Evolutionary conservation across 1,140 invertebrate genomes (phyloP).

Genomic region (Atta cephalotes): DNA sequence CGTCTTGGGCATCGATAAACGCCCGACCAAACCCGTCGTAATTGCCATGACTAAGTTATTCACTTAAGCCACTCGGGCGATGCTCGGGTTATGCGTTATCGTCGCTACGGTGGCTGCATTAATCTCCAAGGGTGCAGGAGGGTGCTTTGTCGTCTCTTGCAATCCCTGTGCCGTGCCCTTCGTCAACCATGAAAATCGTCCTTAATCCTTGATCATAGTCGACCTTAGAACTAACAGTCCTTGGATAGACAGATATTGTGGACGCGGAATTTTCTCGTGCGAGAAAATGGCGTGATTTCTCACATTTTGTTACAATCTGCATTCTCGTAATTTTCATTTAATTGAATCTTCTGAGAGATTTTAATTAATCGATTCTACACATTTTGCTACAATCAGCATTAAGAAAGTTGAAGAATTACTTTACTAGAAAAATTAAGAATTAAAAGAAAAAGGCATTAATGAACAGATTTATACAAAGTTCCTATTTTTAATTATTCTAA

Average conservation of each 20-base stretch:
- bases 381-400: background rate
- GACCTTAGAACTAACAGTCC: constrained; percentile 31
- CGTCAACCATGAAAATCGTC: constrained; percentile 62
- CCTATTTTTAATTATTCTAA: background rate
- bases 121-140: constrained; percentile 63
- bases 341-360: constrained; percentile 1
- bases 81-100: constrained; percentile 75
- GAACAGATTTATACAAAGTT: background rate
- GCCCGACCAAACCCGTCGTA: constrained; percentile 68
- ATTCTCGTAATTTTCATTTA: constrained; percentile 33
- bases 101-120: constrained; percentile 69
- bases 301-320: background rate
- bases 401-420: background rate
- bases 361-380: background rate
- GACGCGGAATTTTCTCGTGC: background rate
- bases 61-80: constrained; percentile 75
- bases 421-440: too few relatives aligned
- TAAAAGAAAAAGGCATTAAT: background rate
- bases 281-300: background rate
- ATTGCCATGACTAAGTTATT: constrained; percentile 79
- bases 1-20: constrained; percentile 54
- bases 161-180: constrained; percentile 33
- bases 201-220: constrained; percentile 65
- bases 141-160: constrained; percentile 39
- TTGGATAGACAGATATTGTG: background rate